Percentiles rank a stretch among this genome's conserved stretches.
These are phyloP conservation scores for Epizoanthus scotinus DNA, from an alignment of 92 coral and sea anemone genomes.

Conservation along the genomic window DNA sequence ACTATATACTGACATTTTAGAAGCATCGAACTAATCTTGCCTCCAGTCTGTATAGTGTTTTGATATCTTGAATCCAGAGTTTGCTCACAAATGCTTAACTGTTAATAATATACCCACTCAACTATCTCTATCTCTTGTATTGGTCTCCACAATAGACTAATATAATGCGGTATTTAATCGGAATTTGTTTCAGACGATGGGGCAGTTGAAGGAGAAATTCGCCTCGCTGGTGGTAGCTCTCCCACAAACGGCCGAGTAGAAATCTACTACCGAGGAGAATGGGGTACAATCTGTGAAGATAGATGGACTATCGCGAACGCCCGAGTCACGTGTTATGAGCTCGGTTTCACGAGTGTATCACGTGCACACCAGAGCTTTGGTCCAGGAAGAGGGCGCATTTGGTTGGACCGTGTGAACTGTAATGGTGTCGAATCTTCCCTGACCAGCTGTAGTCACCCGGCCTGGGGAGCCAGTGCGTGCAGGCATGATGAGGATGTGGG, in stretches of 20 bases:
- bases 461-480: constrained; percentile 64
- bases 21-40: too few relatives aligned
- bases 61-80: too few relatives aligned
- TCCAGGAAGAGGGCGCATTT: constrained; percentile 73
- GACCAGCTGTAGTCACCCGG: constrained; percentile 39
- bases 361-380: constrained; percentile 71
- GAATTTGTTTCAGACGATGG: constrained; percentile 47
- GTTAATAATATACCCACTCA: neutral
- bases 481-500: constrained; percentile 75
- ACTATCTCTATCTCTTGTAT: neutral
- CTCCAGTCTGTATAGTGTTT: too few relatives aligned
- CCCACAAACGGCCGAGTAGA: constrained; percentile 79
- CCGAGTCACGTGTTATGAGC: constrained; percentile 71
- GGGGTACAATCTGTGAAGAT: constrained; percentile 89
- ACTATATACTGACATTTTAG: too few relatives aligned
- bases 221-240: constrained; percentile 74
- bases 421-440: constrained; percentile 66
- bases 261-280: constrained; percentile 80
- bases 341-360: constrained; percentile 74
- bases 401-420: constrained; percentile 69
- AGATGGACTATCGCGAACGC: constrained; percentile 66
- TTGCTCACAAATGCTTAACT: too few relatives aligned
- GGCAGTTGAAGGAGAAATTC: constrained; percentile 76
- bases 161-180: neutral
- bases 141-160: neutral